A percentile compares a stretch with the other conserved stretches of the same genome.
Conservation (phyloP, 2,797 vertebrate genomes). For the Atherinosoma microstoma region DNA sequence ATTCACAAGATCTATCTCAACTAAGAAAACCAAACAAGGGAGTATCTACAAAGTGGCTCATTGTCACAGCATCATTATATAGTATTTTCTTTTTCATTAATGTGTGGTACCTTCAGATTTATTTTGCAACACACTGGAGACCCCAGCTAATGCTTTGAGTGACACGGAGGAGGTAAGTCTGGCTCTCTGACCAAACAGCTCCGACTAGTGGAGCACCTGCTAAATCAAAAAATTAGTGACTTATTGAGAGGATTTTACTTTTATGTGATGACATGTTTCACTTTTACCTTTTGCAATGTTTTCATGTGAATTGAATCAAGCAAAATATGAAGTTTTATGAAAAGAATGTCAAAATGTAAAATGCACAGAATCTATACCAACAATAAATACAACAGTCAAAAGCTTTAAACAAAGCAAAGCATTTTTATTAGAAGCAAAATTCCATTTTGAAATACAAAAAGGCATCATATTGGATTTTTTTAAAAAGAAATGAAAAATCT, state of each 20-base stretch:
- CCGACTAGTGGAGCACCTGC: neutral
- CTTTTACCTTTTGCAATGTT: neutral
- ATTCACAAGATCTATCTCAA: neutral
- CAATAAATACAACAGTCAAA: neutral
- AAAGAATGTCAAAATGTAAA: neutral
- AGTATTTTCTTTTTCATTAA: neutral
- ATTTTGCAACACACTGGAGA: neutral
- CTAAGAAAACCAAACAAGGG: neutral
- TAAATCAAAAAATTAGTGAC: neutral
- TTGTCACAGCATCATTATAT: neutral
- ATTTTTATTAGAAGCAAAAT: conserved; percentile 67
- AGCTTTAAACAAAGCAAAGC: conserved; percentile 59
- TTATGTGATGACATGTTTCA: neutral
- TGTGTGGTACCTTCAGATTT: neutral
- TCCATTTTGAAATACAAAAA: conserved; percentile 66
- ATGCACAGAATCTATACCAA: neutral
- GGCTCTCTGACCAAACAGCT: neutral
- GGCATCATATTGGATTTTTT: neutral
- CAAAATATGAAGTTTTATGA: neutral
- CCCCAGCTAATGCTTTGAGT: neutral
- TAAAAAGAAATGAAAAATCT: neutral
- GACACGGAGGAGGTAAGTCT: neutral
- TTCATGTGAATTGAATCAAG: neutral
- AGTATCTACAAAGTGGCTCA: neutral
- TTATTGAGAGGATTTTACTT: neutral